Conservation (phyloP, 2,888 invertebrate genomes). For the Nephrotoma appendiculata region DNA sequence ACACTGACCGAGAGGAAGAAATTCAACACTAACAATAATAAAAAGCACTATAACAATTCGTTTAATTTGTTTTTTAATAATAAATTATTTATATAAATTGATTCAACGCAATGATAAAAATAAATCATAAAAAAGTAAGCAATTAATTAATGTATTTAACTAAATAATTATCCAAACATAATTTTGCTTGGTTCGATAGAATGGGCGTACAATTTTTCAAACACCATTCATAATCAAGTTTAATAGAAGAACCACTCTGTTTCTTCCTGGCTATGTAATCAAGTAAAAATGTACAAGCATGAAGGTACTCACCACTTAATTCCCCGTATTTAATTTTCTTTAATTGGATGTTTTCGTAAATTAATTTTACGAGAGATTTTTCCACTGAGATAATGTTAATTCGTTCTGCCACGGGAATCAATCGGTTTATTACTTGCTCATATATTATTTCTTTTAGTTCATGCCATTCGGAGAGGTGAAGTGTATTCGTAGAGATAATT, state of each 20-base stretch:
- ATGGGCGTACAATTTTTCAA: neutral
- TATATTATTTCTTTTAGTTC: neutral
- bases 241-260: neutral
- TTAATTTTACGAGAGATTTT: neutral
- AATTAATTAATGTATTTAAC: neutral
- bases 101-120: neutral
- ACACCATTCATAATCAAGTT: neutral
- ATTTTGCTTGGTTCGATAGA: neutral
- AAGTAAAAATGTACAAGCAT: neutral
- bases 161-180: neutral
- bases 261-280: neutral
- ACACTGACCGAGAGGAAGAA: constrained; percentile 30
- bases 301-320: neutral
- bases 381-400: neutral
- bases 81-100: neutral
- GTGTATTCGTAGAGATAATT: neutral
- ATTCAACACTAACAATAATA: neutral
- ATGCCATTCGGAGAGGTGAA: neutral
- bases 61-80: too few species aligned
- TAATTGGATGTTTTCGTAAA: neutral
- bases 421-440: neutral
- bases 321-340: neutral
- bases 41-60: too few species aligned
- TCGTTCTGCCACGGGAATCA: neutral
- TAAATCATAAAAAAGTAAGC: neutral